Percentiles rank a stretch among this genome's conserved stretches.
These are phyloP conservation scores for Oedothorax gibbosus DNA, from an alignment of 1,140 invertebrate genomes.

Conservation along the genomic window DNA sequence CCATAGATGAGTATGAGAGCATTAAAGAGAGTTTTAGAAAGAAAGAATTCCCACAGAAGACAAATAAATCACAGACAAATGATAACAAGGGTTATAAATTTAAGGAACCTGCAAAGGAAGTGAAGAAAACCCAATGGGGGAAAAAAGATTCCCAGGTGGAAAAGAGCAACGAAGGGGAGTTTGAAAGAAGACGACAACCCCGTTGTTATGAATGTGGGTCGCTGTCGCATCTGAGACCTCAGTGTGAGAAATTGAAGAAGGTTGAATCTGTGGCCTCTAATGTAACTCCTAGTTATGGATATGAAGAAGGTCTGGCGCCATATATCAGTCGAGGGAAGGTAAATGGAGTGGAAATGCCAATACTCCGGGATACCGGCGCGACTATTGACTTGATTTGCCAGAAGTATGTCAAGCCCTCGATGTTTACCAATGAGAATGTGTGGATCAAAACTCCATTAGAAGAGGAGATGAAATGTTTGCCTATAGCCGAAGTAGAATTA, in stretches of 20 bases:
- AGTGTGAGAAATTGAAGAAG: conserved; percentile 16
- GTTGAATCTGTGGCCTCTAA: not conserved
- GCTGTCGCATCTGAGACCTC: not conserved
- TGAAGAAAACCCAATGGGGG: not conserved
- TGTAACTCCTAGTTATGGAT: not conserved
- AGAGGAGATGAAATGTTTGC: not conserved
- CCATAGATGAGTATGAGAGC: conserved; percentile 2
- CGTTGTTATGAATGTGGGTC: conserved; percentile 20
- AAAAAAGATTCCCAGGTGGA: not conserved
- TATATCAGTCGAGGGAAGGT: not conserved
- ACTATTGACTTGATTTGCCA: conserved; percentile 1
- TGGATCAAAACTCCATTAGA: not conserved
- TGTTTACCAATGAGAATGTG: conserved; percentile 8
- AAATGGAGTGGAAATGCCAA: conserved; percentile 20
- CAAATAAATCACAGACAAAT: not conserved
- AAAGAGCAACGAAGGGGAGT: not conserved
- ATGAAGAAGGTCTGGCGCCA: not conserved
- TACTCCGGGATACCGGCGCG: conserved; percentile 28
- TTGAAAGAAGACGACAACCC: not conserved
- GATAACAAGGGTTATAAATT: not conserved
- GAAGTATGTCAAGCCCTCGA: no score
- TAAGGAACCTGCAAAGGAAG: not conserved
- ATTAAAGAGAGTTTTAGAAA: not conserved
- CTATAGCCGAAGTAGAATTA: not conserved
- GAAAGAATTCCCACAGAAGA: not conserved